phyloP scores from a whole-genome alignment of 1,140 invertebrate genomes.

The Pemphigus obesinymphae region DNA sequence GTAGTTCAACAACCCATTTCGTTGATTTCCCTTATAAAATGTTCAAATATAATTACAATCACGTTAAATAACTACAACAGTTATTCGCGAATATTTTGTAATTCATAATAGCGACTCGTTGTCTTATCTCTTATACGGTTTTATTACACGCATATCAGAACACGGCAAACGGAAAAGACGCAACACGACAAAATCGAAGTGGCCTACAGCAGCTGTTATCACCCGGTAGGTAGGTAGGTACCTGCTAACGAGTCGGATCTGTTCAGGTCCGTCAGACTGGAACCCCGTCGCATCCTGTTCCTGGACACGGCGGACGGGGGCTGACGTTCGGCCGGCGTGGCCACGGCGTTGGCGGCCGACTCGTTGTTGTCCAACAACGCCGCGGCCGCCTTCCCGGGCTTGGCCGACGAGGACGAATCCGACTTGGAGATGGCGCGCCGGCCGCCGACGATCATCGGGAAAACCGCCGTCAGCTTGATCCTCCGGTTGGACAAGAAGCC shows the following conservation, averaged over 20 bases:
- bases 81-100: no score
- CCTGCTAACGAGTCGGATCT: conserved; percentile 36
- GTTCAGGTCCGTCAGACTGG: conserved; percentile 59
- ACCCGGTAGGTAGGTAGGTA: neutral
- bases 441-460: conserved; percentile 14
- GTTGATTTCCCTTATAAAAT: no score
- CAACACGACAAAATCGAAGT: neutral
- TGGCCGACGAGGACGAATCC: conserved; percentile 58
- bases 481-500: conserved; percentile 12
- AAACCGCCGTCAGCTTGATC: conserved; percentile 27
- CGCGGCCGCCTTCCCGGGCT: conserved; percentile 49
- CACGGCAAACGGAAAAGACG: neutral
- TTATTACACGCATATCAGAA: no score
- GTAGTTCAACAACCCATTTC: no score
- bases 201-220: no score
- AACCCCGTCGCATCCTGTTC: conserved; percentile 61
- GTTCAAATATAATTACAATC: no score
- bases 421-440: conserved; percentile 50
- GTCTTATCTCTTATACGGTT: no score
- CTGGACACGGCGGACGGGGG: conserved; percentile 43
- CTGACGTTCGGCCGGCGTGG: conserved; percentile 48
- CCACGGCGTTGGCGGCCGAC: conserved; percentile 43
- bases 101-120: no score
- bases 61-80: no score
- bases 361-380: conserved; percentile 47